Percentiles rank a stretch among this genome's conserved stretches.
Evolutionary conservation across 2,888 invertebrate genomes (phyloP).

Genomic region (Hedychridium roseum): DNA sequence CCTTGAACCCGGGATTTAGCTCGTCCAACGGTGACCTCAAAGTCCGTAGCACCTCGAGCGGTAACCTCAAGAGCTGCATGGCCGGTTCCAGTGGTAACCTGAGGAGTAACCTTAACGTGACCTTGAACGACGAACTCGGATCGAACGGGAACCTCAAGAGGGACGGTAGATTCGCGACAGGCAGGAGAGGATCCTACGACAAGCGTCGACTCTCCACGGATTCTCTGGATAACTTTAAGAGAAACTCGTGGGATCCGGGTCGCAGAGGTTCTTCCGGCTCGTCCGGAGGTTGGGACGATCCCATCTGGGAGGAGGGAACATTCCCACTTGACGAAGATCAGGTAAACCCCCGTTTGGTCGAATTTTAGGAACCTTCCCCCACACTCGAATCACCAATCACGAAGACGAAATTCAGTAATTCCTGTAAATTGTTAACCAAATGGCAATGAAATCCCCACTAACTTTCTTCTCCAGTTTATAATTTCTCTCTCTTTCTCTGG

Average conservation of each 20-base stretch:
- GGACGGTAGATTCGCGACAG: slow-evolving; percentile 39
- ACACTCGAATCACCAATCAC: too few relatives aligned
- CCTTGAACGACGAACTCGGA: slow-evolving; percentile 54
- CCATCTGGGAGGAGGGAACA: slow-evolving; percentile 68
- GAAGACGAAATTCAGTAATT: too few relatives aligned
- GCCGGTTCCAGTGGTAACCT: slow-evolving; percentile 52
- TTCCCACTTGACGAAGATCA: slow-evolving; percentile 16
- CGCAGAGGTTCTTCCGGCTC: slow-evolving; percentile 73
- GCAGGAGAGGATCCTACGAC: slow-evolving; percentile 65
- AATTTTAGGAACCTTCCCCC: too few relatives aligned
- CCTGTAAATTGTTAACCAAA: too few relatives aligned
- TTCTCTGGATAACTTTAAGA: slow-evolving; percentile 73
- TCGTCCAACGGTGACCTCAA: slow-evolving; percentile 56
- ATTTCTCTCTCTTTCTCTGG: too few relatives aligned
- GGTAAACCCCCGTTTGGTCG: slow-evolving; percentile 23
- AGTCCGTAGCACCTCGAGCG: slow-evolving; percentile 34
- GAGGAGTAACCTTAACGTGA: slow-evolving; percentile 52
- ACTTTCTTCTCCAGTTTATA: too few relatives aligned
- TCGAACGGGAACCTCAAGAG: slow-evolving; percentile 47
- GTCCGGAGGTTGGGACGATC: slow-evolving; percentile 68
- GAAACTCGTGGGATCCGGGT: slow-evolving; percentile 75
- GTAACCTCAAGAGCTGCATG: slow-evolving; percentile 54
- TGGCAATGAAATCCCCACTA: too few relatives aligned
- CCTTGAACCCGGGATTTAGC: slow-evolving; percentile 66
- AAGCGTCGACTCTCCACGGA: slow-evolving; percentile 72